Conservation (phyloP, 2,113 vertebrate species). For the Carlito syrichta region DNA sequence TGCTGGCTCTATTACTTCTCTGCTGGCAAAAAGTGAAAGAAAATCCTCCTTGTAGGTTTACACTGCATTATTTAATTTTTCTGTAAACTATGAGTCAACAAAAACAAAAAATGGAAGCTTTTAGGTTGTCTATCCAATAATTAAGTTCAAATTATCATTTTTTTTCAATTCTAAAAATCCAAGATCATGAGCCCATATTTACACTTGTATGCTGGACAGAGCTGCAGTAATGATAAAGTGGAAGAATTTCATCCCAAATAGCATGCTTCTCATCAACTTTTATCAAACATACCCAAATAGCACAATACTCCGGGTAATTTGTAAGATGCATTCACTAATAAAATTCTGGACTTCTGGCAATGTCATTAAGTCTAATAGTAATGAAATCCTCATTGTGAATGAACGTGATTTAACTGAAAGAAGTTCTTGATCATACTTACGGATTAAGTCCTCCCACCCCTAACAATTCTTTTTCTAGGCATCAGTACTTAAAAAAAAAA, state of each 20-base stretch:
- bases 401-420: not conserved
- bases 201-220: not conserved
- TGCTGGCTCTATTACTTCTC: conserved; percentile 50
- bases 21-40: conserved; percentile 64
- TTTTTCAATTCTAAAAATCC: conserved; percentile 46
- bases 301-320: not conserved
- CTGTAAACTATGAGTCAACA: conserved; percentile 51
- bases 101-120: not conserved
- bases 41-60: conserved; percentile 48
- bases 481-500: not conserved
- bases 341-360: not conserved
- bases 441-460: not conserved
- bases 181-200: not conserved
- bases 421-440: not conserved
- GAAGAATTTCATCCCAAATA: not conserved
- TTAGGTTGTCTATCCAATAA: conserved; percentile 34
- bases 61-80: conserved; percentile 44
- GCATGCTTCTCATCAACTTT: conserved; percentile 1
- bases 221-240: not conserved
- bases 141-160: not conserved
- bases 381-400: not conserved
- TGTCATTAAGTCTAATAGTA: not conserved
- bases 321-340: not conserved
- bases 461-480: not conserved
- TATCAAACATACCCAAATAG: conserved; percentile 1